phyloP scores from a whole-genome alignment of 2,888 invertebrate genomes.

The Philaethria dido region DNA sequence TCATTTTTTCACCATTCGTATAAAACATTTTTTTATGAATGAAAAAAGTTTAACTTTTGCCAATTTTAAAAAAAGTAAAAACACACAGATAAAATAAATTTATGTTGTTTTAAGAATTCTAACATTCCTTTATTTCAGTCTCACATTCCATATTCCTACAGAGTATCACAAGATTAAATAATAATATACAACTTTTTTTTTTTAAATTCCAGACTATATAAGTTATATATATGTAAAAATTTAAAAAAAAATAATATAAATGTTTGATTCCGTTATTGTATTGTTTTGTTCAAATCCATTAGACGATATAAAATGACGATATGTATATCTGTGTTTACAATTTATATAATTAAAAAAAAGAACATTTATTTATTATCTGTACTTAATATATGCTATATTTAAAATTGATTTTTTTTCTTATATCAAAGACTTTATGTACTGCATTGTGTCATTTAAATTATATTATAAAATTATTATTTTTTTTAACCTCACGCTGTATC shows the following conservation, averaged over 20 bases:
- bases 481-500: too few relatives aligned
- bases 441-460: not conserved
- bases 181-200: conserved; percentile 22
- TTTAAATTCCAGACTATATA: conserved; percentile 18
- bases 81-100: not conserved
- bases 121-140: conserved; percentile 24
- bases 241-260: not conserved
- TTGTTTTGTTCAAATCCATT: not conserved
- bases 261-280: not conserved
- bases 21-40: not conserved
- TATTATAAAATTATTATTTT: too few relatives aligned
- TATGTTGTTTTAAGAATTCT: conserved; percentile 8
- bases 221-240: not conserved
- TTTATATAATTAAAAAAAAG: not conserved
- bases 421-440: not conserved
- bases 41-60: conserved; percentile 7
- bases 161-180: conserved; percentile 45
- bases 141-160: conserved; percentile 38
- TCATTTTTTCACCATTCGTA: not conserved
- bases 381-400: not conserved
- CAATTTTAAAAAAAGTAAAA: not conserved
- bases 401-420: not conserved
- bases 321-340: conserved; percentile 1
- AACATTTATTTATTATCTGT: not conserved
- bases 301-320: not conserved